Evolutionary conservation across 2,888 invertebrate genomes (phyloP).

Genomic region (Eupithecia dodoneata): DNA sequence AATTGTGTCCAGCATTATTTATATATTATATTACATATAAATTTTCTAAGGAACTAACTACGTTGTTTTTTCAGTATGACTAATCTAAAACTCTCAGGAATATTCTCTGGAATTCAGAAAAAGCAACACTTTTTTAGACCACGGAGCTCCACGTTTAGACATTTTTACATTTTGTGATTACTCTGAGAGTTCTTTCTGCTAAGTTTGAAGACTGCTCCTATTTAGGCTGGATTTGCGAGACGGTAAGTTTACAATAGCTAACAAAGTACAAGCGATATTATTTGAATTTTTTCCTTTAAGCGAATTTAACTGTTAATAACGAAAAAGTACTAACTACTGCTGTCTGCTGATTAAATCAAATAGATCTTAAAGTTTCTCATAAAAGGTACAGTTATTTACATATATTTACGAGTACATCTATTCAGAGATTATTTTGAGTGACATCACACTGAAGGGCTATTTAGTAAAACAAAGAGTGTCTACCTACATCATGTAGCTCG

Average conservation of each 20-base stretch:
- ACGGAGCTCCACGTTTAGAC: not conserved
- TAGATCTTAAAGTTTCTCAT: not conserved
- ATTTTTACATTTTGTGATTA: not conserved
- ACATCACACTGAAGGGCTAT: not conserved
- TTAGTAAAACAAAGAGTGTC: slow-evolving; percentile 4
- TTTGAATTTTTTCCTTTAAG: not conserved
- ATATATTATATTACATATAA: too few species aligned
- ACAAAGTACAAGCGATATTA: not conserved
- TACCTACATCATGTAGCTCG: not conserved
- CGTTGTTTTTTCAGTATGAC: too few species aligned
- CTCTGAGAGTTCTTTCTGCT: not conserved
- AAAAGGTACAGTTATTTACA: slow-evolving; percentile 9
- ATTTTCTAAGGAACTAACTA: too few species aligned
- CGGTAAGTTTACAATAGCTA: not conserved
- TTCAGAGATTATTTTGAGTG: slow-evolving; percentile 6
- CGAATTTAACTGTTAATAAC: not conserved
- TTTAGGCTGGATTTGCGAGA: not conserved
- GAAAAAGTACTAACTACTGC: not conserved
- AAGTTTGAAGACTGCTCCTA: not conserved
- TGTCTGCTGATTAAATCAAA: slow-evolving; percentile 1
- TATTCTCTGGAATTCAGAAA: too few species aligned
- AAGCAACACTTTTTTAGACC: not conserved
- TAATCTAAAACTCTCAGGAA: too few species aligned
- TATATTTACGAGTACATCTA: slow-evolving; percentile 11
- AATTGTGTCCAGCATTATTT: too few species aligned